Evolutionary conservation across 2,797 vertebrate genomes (phyloP).

Genomic region (Zenarchopterus dispar): DNA sequence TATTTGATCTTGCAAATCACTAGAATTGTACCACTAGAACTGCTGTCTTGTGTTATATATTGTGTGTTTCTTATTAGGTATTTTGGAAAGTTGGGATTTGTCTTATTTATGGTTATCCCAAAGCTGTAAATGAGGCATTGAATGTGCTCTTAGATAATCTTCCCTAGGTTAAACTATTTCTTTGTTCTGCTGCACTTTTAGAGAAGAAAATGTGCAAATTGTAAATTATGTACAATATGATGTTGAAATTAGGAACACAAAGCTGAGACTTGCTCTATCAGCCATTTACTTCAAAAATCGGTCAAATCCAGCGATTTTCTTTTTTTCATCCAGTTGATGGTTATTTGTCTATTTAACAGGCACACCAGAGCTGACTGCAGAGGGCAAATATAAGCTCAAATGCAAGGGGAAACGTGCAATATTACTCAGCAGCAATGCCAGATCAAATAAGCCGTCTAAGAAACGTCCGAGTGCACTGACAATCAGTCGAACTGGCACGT

Average conservation of each 20-base stretch:
- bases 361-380: slow-evolving; percentile 84
- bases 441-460: slow-evolving; percentile 48
- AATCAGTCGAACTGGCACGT: slow-evolving; percentile 80
- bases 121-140: slow-evolving; percentile 74
- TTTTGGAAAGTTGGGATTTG: slow-evolving; percentile 68
- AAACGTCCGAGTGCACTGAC: slow-evolving; percentile 79
- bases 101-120: slow-evolving; percentile 67
- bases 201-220: slow-evolving; percentile 70
- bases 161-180: slow-evolving; percentile 56
- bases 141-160: slow-evolving; percentile 75
- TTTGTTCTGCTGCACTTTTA: slow-evolving; percentile 60
- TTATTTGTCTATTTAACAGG: slow-evolving; percentile 75
- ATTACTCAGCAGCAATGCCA: slow-evolving; percentile 73
- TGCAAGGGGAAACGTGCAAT: slow-evolving; percentile 87
- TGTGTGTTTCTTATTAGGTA: slow-evolving; percentile 62
- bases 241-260: slow-evolving; percentile 79
- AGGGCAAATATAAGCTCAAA: slow-evolving; percentile 85
- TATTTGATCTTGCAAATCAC: slow-evolving; percentile 64
- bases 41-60: slow-evolving; percentile 65
- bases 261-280: slow-evolving; percentile 84
- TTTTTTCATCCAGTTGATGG: slow-evolving; percentile 79
- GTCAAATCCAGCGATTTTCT: slow-evolving; percentile 73
- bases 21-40: slow-evolving; percentile 63
- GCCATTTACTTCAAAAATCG: slow-evolving; percentile 73
- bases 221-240: slow-evolving; percentile 89